These are phyloP conservation scores for Sicus ferrugineus DNA, from an alignment of 2,888 invertebrate genomes.

Conservation along the genomic window DNA sequence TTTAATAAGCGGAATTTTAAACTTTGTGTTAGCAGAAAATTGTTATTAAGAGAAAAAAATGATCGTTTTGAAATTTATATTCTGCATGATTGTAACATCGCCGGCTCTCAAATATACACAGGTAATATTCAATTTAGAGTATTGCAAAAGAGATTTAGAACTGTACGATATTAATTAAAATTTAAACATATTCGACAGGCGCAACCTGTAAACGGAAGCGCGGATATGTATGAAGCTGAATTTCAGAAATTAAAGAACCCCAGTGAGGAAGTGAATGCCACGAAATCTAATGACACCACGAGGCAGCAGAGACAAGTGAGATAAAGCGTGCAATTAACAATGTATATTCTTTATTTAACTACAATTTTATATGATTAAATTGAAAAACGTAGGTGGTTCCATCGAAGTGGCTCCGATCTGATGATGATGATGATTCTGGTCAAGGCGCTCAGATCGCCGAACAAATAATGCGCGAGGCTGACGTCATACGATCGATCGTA, in stretches of 20 bases:
- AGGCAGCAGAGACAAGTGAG: conserved; percentile 2
- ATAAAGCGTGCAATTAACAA: neutral
- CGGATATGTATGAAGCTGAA: neutral
- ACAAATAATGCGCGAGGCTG: conserved; percentile 48
- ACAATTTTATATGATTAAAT: neutral
- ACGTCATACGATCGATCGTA: conserved; percentile 47
- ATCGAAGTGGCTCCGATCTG: neutral
- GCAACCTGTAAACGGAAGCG: neutral
- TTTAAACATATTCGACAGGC: neutral
- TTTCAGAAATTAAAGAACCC: neutral
- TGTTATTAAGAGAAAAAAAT: too few relatives aligned
- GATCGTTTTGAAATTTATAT: neutral
- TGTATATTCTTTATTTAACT: neutral
- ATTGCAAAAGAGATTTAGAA: neutral
- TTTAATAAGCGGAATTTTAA: neutral
- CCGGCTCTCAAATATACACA: neutral
- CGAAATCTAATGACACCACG: neutral
- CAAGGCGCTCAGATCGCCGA: conserved; percentile 46
- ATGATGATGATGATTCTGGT: conserved; percentile 26
- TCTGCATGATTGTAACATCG: neutral
- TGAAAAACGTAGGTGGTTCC: neutral
- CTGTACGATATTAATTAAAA: neutral
- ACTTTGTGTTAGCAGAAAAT: too few relatives aligned
- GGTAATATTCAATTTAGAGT: neutral
- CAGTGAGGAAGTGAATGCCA: neutral